Percentiles rank a stretch among this genome's conserved stretches.
These are phyloP conservation scores for Pyrrhia umbra DNA, from an alignment of 2,888 invertebrate genomes.

Conservation along the genomic window DNA sequence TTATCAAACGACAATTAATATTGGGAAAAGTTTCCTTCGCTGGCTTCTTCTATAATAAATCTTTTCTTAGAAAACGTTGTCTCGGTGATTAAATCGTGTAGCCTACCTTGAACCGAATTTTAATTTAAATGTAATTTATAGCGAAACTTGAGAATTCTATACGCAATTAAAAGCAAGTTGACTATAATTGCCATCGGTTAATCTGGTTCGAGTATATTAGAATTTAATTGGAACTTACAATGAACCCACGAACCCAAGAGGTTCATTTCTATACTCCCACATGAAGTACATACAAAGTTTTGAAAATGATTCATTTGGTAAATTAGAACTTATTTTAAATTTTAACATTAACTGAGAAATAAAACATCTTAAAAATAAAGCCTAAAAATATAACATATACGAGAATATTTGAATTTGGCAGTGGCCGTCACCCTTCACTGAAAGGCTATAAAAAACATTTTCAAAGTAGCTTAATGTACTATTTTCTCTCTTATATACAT, in stretches of 20 bases:
- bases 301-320: background rate
- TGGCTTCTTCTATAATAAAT: slow-evolving; percentile 42
- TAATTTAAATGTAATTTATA: slow-evolving; percentile 32
- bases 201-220: slow-evolving; percentile 28
- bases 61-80: slow-evolving; percentile 40
- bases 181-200: slow-evolving; percentile 20
- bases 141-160: slow-evolving; percentile 35
- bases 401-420: too few species aligned
- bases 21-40: slow-evolving; percentile 39
- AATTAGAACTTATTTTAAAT: background rate
- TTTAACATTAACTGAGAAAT: too few species aligned
- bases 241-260: slow-evolving; percentile 6
- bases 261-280: background rate
- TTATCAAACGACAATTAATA: slow-evolving; percentile 60
- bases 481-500: background rate
- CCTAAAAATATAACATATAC: too few species aligned
- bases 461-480: background rate
- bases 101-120: slow-evolving; percentile 25
- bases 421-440: too few species aligned
- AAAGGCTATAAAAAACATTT: background rate
- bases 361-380: too few species aligned
- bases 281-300: background rate
- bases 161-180: slow-evolving; percentile 15
- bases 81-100: slow-evolving; percentile 30
- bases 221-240: slow-evolving; percentile 24